Evolutionary conservation across 2,113 vertebrate species (phyloP).

Genomic region (Grantiella picta): DNA sequence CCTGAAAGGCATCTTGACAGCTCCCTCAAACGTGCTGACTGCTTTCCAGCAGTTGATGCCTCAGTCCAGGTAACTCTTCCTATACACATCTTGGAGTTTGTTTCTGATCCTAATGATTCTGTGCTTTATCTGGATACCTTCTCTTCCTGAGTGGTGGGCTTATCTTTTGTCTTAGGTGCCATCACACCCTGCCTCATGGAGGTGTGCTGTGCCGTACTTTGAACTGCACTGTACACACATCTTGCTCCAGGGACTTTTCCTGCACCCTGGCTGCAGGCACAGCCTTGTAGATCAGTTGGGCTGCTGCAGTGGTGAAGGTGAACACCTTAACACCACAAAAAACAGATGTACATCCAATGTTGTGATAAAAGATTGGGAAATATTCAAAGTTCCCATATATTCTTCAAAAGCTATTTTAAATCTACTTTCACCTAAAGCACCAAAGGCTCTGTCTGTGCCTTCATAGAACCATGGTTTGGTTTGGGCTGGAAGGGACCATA

Average conservation of each 20-base stretch:
- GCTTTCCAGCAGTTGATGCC: not conserved
- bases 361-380: accelerated
- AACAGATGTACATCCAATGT: accelerated
- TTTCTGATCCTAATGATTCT: not conserved
- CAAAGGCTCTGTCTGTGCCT: not conserved
- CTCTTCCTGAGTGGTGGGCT: not conserved
- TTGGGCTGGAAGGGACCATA: not conserved
- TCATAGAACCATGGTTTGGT: not conserved
- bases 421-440: not conserved
- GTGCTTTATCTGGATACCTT: not conserved
- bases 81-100: not conserved
- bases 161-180: not conserved
- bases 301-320: not conserved
- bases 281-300: not conserved
- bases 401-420: not conserved
- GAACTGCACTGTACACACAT: too few species aligned
- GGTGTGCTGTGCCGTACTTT: not conserved
- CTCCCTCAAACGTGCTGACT: not conserved
- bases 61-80: not conserved
- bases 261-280: not conserved
- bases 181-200: not conserved
- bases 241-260: not conserved
- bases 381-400: not conserved
- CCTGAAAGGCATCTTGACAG: not conserved
- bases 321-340: not conserved